These are phyloP conservation scores for Taxidea taxus DNA, from an alignment of 2,113 vertebrate species.

Conservation along the genomic window DNA sequence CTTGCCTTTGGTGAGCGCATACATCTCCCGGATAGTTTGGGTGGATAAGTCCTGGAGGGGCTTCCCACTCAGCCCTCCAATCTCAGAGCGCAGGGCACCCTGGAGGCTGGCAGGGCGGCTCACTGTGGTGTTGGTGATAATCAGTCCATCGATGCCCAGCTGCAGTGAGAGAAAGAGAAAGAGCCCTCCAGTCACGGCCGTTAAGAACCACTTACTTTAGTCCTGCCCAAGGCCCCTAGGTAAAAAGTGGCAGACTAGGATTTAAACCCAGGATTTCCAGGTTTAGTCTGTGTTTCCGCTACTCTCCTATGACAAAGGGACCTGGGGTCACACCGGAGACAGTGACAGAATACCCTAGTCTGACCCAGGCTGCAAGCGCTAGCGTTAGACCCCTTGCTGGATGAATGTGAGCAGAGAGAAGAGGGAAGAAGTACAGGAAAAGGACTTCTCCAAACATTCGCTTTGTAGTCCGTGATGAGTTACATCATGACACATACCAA, in stretches of 20 bases:
- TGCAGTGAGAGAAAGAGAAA: constrained; percentile 67
- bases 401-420: too few species aligned
- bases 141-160: constrained; percentile 94
- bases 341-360: not conserved
- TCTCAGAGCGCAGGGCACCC: constrained; percentile 83
- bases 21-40: constrained; percentile 92
- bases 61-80: constrained; percentile 91
- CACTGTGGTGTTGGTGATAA: constrained; percentile 94
- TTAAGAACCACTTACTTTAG: not conserved
- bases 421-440: not conserved
- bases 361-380: not conserved
- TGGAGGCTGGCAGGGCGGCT: constrained; percentile 88
- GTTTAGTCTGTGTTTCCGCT: not conserved
- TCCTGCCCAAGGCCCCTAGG: not conserved
- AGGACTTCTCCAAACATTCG: not conserved
- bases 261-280: not conserved
- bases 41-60: constrained; percentile 95
- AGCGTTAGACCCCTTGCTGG: not conserved
- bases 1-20: constrained; percentile 91
- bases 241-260: not conserved
- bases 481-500: not conserved
- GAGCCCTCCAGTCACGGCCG: not conserved
- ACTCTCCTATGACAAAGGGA: not conserved
- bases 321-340: not conserved
- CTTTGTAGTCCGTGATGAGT: not conserved